phyloP scores from a whole-genome alignment of 53 echinoderm and acorn worm species.

The Holothuria scabra region DNA sequence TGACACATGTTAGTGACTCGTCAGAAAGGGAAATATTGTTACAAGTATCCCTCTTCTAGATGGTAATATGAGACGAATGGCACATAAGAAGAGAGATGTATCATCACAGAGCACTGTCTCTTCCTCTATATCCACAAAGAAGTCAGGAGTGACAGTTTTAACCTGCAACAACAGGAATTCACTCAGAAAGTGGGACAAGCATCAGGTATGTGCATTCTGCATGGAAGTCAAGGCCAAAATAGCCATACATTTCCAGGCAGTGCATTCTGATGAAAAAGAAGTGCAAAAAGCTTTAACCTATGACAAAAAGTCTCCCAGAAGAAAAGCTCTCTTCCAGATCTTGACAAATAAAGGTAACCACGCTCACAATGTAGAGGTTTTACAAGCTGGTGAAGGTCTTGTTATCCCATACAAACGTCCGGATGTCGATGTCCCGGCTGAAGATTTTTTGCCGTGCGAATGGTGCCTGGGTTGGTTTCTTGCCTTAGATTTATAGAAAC shows the following conservation, averaged over 20 bases:
- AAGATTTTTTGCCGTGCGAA: slow-evolving; percentile 49
- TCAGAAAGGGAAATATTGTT: no score
- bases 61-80: no score
- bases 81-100: not conserved
- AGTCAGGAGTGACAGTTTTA: slow-evolving; percentile 43
- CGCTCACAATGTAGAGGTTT: slow-evolving; percentile 56
- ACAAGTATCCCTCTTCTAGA: no score
- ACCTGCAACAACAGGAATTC: slow-evolving; percentile 47
- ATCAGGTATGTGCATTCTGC: slow-evolving; percentile 59
- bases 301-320: slow-evolving; percentile 44
- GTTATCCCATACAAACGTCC: slow-evolving; percentile 56
- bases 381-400: slow-evolving; percentile 52
- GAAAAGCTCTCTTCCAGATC: slow-evolving; percentile 51
- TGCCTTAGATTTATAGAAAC: no score
- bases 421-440: slow-evolving; percentile 23
- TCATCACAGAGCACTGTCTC: not conserved
- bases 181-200: slow-evolving; percentile 70
- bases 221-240: slow-evolving; percentile 58
- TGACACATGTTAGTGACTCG: no score
- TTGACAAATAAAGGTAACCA: slow-evolving; percentile 65
- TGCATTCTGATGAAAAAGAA: slow-evolving; percentile 59
- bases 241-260: slow-evolving; percentile 45
- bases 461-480: slow-evolving; percentile 53
- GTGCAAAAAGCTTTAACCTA: slow-evolving; percentile 44
- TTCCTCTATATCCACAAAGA: not conserved